Evolutionary conservation across 1,140 invertebrate genomes (phyloP).

Genomic region (Papilio xuthus): DNA sequence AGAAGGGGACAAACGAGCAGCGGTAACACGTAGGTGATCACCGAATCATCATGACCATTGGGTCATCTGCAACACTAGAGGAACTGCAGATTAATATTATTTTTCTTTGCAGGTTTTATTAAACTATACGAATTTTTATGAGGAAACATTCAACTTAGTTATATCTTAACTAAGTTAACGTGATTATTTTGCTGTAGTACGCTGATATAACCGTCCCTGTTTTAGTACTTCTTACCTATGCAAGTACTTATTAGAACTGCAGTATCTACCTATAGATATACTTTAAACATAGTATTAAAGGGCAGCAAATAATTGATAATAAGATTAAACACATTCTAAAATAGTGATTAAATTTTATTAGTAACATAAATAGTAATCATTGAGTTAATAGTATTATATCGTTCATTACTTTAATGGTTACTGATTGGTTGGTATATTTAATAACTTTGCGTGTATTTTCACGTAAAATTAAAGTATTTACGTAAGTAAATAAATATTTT

Average conservation of each 20-base stretch:
- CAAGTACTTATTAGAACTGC: neutral
- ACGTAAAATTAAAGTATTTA: neutral
- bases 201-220: neutral
- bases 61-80: too few relatives aligned
- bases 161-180: too few relatives aligned
- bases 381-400: neutral
- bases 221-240: neutral
- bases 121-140: neutral
- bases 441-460: neutral
- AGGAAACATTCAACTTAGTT: neutral
- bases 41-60: too few relatives aligned
- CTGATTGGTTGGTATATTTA: neutral
- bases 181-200: too few relatives aligned
- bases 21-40: too few relatives aligned
- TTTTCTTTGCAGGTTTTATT: too few relatives aligned
- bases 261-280: neutral
- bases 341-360: neutral
- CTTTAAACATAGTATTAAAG: neutral
- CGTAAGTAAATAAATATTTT: neutral
- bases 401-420: neutral
- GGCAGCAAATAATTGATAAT: neutral
- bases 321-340: neutral
- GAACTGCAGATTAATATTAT: too few relatives aligned
- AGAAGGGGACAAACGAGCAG: too few relatives aligned
- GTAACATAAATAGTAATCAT: neutral